Conservation (phyloP, 2,113 vertebrate species). For the Sylvia atricapilla region DNA sequence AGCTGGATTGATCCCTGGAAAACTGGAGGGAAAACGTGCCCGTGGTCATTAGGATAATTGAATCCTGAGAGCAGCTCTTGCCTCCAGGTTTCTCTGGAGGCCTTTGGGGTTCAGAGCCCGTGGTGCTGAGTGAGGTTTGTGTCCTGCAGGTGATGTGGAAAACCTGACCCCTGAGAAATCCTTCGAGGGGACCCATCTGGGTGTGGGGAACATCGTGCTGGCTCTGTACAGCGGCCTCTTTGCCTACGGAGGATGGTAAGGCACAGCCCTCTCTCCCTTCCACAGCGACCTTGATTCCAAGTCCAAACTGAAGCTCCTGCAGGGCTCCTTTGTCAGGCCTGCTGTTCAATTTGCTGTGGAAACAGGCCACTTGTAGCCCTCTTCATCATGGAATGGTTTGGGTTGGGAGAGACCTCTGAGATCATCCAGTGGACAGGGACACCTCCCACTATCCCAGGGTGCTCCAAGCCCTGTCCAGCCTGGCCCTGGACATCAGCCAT, state of each 20-base stretch:
- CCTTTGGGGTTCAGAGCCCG: background rate
- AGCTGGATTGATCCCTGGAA: background rate
- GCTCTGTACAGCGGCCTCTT: conserved; percentile 95
- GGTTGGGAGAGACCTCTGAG: background rate
- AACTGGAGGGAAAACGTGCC: background rate
- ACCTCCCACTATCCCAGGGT: background rate
- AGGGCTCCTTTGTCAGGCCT: background rate
- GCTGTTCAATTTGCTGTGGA: background rate
- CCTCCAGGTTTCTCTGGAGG: background rate
- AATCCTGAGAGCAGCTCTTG: background rate
- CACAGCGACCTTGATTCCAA: rapidly evolving
- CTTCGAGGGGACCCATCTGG: conserved; percentile 81
- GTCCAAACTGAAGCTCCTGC: background rate
- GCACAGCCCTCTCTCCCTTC: background rate
- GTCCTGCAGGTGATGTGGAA: conserved; percentile 73
- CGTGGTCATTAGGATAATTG: rapidly evolving
- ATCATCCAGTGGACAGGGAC: background rate
- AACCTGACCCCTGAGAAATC: conserved; percentile 78
- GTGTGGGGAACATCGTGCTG: conserved; percentile 89
- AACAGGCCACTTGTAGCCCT: background rate
- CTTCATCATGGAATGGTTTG: background rate
- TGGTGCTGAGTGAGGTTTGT: background rate
- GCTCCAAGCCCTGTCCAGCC: background rate
- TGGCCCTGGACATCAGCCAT: background rate
- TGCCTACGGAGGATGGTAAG: conserved; percentile 96